Evolutionary conservation across 2,113 vertebrate species (phyloP).

Genomic region (Pomatorhinus ruficollis): DNA sequence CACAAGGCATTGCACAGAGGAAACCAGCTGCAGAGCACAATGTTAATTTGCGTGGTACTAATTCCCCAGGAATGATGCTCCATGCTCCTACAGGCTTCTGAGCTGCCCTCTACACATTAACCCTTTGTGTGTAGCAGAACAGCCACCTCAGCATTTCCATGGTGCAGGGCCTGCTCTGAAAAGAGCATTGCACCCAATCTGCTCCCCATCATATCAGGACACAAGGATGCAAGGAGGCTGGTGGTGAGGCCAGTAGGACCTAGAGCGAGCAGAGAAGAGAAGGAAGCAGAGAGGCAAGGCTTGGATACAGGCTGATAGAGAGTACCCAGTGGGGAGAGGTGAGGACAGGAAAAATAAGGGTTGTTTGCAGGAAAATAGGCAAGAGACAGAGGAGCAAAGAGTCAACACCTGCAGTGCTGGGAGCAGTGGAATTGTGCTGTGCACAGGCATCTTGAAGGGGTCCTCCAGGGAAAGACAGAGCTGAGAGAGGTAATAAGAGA

Average conservation of each 20-base stretch:
- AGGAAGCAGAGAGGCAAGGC: background rate
- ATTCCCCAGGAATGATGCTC: conserved; percentile 32
- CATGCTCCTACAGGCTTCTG: background rate
- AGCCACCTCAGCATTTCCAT: background rate
- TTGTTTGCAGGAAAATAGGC: background rate
- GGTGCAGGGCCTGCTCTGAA: rapidly evolving
- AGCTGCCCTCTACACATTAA: background rate
- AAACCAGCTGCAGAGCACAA: conserved; percentile 44
- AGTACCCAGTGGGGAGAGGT: background rate
- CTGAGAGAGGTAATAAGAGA: background rate
- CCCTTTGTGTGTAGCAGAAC: background rate
- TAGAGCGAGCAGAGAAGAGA: background rate
- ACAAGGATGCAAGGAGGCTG: background rate
- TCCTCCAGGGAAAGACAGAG: background rate
- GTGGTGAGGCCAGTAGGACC: background rate
- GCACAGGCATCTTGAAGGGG: background rate
- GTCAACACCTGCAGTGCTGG: background rate
- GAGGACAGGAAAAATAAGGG: background rate
- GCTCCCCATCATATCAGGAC: background rate
- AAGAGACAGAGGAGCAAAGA: background rate
- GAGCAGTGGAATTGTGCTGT: background rate
- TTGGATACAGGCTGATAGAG: background rate
- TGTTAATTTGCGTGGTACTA: background rate
- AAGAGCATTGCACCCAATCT: background rate
- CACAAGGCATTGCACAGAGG: conserved; percentile 12